These are phyloP conservation scores for Ctena decussata DNA, from an alignment of 2,888 invertebrate genomes.

Conservation along the genomic window DNA sequence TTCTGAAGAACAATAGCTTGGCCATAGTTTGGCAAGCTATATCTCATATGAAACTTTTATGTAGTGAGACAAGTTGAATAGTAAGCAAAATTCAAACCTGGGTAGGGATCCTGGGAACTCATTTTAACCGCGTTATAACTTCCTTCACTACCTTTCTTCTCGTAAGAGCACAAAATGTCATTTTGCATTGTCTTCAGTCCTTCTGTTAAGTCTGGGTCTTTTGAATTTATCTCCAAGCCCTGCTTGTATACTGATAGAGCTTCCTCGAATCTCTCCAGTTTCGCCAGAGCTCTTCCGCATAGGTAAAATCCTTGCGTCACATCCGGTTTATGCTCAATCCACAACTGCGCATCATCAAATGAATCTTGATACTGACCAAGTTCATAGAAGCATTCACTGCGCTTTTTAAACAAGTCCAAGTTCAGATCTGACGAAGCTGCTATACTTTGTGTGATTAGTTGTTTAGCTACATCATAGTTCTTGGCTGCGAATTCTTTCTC, in stretches of 20 bases:
- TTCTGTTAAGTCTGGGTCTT: constrained; percentile 60
- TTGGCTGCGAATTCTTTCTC: constrained; percentile 44
- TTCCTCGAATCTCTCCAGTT: constrained; percentile 64
- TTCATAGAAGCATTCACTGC: constrained; percentile 58
- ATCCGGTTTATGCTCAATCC: constrained; percentile 42
- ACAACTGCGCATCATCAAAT: constrained; percentile 57
- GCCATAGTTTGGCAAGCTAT: too few species aligned
- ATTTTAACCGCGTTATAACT: constrained; percentile 68
- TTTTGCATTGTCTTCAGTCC: constrained; percentile 66
- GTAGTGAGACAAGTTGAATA: too few species aligned
- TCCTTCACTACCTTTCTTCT: constrained; percentile 37
- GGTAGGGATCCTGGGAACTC: constrained; percentile 72
- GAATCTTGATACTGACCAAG: constrained; percentile 55
- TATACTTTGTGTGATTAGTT: constrained; percentile 37
- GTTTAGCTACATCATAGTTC: constrained; percentile 45
- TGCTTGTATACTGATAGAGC: constrained; percentile 59
- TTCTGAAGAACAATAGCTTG: too few species aligned
- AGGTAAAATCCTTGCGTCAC: constrained; percentile 59
- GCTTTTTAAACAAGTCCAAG: constrained; percentile 39
- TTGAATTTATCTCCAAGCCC: constrained; percentile 68
- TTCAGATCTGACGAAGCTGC: constrained; percentile 14
- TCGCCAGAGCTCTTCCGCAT: constrained; percentile 62
- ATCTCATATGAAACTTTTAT: too few species aligned
- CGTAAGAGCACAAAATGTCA: constrained; percentile 56
- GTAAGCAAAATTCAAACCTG: too few species aligned